These are phyloP conservation scores for Trissonchulus sp. DNA, from an alignment of 2,888 invertebrate species.

Conservation along the genomic window DNA sequence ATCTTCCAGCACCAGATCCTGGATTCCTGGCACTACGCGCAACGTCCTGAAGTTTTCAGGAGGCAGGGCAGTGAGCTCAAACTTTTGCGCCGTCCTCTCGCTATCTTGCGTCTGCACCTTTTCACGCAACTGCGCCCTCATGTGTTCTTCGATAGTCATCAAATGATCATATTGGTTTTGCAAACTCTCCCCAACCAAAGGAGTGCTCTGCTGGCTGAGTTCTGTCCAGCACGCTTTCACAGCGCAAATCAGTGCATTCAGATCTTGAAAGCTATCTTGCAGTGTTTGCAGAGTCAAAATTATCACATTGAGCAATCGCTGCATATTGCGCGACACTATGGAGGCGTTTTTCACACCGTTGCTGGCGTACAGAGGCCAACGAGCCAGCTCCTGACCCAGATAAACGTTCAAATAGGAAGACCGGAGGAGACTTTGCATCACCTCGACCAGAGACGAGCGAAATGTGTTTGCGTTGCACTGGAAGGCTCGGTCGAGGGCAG, in stretches of 20 bases:
- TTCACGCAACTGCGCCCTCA: not conserved
- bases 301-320: not conserved
- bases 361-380: not conserved
- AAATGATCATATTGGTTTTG: not conserved
- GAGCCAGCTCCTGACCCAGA: not conserved
- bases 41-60: conserved; percentile 56
- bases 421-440: not conserved
- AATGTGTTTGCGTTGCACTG: not conserved
- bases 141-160: not conserved
- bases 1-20: conserved; percentile 49
- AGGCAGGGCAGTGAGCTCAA: conserved; percentile 38
- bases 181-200: not conserved
- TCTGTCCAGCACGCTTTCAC: not conserved
- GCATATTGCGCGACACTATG: not conserved
- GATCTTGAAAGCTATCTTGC: not conserved
- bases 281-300: not conserved
- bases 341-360: not conserved
- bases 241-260: not conserved
- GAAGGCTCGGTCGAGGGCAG: not conserved
- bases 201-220: not conserved
- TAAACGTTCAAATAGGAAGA: not conserved
- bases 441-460: not conserved
- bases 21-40: conserved; percentile 49
- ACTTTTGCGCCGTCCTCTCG: too few relatives aligned
- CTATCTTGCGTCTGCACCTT: not conserved